Evolutionary conservation across 2,797 vertebrate species (phyloP).

Genomic region (Notolepis coatsorum): DNA sequence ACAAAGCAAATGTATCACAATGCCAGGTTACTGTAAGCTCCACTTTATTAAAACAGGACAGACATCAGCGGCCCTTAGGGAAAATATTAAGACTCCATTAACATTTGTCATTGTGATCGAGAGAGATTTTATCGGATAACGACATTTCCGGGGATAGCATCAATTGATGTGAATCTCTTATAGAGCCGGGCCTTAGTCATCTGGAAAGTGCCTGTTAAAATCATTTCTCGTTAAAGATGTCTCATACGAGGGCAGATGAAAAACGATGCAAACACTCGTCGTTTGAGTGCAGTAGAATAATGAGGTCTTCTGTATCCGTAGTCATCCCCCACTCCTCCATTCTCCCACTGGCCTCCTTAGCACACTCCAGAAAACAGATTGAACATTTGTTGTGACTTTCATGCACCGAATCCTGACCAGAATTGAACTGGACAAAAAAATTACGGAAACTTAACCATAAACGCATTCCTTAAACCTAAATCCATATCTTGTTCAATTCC

Average conservation of each 20-base stretch:
- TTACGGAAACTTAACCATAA: neutral
- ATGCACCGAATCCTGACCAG: neutral
- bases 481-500: conserved; percentile 1
- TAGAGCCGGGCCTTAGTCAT: neutral
- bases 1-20: neutral
- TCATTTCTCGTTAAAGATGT: neutral
- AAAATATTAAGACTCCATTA: conserved; percentile 13
- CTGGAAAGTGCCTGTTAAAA: neutral
- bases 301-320: neutral
- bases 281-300: neutral
- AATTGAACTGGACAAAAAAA: neutral
- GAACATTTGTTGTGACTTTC: conserved; percentile 4
- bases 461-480: neutral
- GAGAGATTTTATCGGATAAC: conserved; percentile 2
- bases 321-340: neutral
- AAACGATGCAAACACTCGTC: conserved; percentile 1
- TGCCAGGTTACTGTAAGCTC: neutral
- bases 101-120: conserved; percentile 4
- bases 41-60: neutral
- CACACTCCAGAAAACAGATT: neutral
- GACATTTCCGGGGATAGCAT: neutral
- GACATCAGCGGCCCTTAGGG: neutral
- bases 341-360: neutral
- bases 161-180: neutral
- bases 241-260: conserved; percentile 5